These are phyloP conservation scores for Pitangus sulphuratus DNA, from an alignment of 2,797 vertebrate genomes.

Conservation along the genomic window DNA sequence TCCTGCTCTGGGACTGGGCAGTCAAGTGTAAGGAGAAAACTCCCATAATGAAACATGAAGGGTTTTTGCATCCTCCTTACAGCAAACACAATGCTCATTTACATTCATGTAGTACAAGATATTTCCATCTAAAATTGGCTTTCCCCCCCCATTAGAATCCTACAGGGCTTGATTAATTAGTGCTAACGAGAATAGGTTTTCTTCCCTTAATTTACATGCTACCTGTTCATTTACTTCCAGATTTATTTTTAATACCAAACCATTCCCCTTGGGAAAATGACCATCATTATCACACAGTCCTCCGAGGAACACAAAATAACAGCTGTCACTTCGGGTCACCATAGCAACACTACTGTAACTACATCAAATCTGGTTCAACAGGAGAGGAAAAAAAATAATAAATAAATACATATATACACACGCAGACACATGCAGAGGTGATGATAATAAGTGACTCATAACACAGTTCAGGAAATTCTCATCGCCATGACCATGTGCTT, in stretches of 20 bases:
- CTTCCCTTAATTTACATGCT: neutral
- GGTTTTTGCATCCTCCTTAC: neutral
- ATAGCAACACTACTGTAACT: constrained; percentile 80
- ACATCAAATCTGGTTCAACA: constrained; percentile 25
- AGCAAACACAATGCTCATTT: neutral
- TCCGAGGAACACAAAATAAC: constrained; percentile 71
- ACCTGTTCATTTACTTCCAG: constrained; percentile 62
- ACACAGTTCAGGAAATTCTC: constrained; percentile 1
- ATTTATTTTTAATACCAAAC: constrained; percentile 45
- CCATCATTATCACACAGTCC: constrained; percentile 63
- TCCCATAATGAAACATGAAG: neutral
- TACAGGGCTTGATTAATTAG: constrained; percentile 52
- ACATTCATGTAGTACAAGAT: neutral
- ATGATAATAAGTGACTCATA: neutral
- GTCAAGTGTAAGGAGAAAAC: neutral
- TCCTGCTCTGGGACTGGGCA: neutral
- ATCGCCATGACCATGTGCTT: neutral
- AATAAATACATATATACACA: neutral
- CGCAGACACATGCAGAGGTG: neutral
- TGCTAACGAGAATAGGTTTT: constrained; percentile 67
- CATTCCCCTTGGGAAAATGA: constrained; percentile 38
- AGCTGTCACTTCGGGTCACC: constrained; percentile 82
- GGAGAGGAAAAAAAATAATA: neutral
- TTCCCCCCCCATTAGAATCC: neutral
- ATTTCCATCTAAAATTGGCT: neutral